Evolutionary conservation across 2,797 vertebrate genomes (phyloP).

Genomic region (Pygocentrus nattereri): DNA sequence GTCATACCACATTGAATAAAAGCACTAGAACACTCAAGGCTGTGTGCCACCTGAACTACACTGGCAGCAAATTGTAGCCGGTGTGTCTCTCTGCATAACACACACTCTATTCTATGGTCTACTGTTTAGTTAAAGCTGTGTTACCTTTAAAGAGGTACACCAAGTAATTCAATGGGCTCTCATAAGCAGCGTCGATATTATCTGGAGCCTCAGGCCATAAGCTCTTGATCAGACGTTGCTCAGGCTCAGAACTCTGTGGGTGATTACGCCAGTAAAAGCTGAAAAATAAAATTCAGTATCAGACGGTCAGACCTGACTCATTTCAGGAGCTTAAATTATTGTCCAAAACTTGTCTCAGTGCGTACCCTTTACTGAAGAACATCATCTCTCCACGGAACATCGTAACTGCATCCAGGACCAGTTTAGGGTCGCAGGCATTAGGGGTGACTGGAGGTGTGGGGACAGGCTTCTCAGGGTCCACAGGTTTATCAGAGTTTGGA

Average conservation of each 20-base stretch:
- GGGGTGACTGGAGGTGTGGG: slow-evolving; percentile 61
- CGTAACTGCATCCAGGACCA: slow-evolving; percentile 78
- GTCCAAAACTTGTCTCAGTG: background rate
- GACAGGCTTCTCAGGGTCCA: slow-evolving; percentile 41
- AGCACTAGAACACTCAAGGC: no score
- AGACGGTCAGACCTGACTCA: slow-evolving; percentile 5
- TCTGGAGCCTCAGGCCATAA: slow-evolving; percentile 79
- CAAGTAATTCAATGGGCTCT: slow-evolving; percentile 71
- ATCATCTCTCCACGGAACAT: slow-evolving; percentile 76
- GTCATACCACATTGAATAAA: no score
- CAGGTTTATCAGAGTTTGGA: slow-evolving; percentile 26
- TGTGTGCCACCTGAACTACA: no score
- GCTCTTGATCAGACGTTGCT: slow-evolving; percentile 75
- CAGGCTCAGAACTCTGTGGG: slow-evolving; percentile 59
- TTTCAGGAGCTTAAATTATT: background rate
- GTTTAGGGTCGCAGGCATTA: slow-evolving; percentile 69
- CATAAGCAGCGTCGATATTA: slow-evolving; percentile 82
- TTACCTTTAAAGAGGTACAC: slow-evolving; percentile 83
- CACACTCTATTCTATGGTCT: no score
- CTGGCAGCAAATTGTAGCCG: no score
- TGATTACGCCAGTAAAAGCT: slow-evolving; percentile 80
- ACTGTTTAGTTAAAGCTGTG: background rate
- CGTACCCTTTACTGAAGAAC: slow-evolving; percentile 84
- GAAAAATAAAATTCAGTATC: slow-evolving; percentile 30
- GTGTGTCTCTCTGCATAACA: background rate